phyloP scores from a whole-genome alignment of 2,797 vertebrate species.

The Scomberomorus guttatus region DNA sequence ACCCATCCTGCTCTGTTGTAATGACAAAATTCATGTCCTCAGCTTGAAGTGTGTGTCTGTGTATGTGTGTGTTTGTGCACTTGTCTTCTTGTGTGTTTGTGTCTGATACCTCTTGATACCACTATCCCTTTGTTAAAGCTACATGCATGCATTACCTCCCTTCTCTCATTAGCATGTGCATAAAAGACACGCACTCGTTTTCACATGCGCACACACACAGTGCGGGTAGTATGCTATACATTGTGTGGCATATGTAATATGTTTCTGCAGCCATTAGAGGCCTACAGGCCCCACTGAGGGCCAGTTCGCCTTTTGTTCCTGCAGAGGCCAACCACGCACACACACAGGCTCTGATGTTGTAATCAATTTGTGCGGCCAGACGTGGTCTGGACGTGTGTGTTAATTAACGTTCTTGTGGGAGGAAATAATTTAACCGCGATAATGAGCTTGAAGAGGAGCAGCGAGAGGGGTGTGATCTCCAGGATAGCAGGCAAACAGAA shows the following conservation, averaged over 20 bases:
- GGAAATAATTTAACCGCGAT: constrained; percentile 88
- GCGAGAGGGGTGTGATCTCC: constrained; percentile 77
- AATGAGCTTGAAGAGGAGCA: constrained; percentile 86
- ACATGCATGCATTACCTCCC: constrained; percentile 61
- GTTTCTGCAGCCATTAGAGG: constrained; percentile 58
- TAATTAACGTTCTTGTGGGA: constrained; percentile 88
- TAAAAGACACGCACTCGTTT: constrained; percentile 20
- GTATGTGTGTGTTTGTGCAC: constrained; percentile 1
- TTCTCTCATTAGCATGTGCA: constrained; percentile 73
- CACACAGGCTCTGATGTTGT: constrained; percentile 78
- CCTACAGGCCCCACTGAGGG: constrained; percentile 54
- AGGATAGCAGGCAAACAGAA: constrained; percentile 56
- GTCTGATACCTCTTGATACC: constrained; percentile 60
- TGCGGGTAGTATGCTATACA: constrained; percentile 48
- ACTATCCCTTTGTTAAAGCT: constrained; percentile 70
- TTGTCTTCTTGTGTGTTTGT: constrained; percentile 43
- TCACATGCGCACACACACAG: constrained; percentile 42
- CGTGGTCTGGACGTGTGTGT: constrained; percentile 85
- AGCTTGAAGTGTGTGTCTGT: constrained; percentile 39
- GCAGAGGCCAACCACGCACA: constrained; percentile 41
- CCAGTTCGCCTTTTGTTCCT: constrained; percentile 70
- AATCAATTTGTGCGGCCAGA: constrained; percentile 87
- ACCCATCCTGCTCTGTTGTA: constrained; percentile 75
- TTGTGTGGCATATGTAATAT: constrained; percentile 61
- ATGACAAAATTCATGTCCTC: constrained; percentile 66